A percentile compares a stretch with the other conserved stretches of the same genome.
Conservation (phyloP, 2,113 vertebrate species). For the Chionis minor region DNA sequence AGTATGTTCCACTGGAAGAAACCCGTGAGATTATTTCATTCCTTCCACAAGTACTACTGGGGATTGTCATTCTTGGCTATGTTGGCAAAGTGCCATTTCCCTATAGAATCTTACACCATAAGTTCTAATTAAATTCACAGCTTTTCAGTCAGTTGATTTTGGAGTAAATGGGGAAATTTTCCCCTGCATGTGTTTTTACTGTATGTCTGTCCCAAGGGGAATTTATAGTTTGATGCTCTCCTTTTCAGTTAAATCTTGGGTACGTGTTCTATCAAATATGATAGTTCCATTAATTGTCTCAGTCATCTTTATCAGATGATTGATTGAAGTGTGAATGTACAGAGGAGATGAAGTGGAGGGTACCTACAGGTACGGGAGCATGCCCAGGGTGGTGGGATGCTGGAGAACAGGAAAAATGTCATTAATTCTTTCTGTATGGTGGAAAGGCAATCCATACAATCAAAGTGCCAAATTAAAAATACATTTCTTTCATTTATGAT, state of each 20-base stretch:
- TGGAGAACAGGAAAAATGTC: neutral
- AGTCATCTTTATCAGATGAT: neutral
- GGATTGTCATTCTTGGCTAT: neutral
- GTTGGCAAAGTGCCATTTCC: neutral
- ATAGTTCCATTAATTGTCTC: neutral
- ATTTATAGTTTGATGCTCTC: neutral
- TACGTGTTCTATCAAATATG: neutral
- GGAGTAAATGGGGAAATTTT: neutral
- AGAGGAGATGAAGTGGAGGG: neutral
- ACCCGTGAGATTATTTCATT: neutral
- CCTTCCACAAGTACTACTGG: too few species aligned
- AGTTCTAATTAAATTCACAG: neutral
- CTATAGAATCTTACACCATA: neutral
- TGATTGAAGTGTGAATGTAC: neutral
- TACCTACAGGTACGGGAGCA: neutral
- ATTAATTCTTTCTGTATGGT: neutral
- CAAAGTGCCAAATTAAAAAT: neutral
- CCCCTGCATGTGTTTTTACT: neutral
- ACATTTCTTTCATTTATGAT: neutral
- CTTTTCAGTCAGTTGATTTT: neutral
- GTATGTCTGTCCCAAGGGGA: neutral
- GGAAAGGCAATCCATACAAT: neutral
- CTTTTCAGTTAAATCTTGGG: neutral
- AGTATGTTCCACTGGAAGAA: neutral
- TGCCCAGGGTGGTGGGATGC: rapidly evolving